Conservation (phyloP, 2,113 vertebrate genomes). For the Ceuthmochares aereus region DNA sequence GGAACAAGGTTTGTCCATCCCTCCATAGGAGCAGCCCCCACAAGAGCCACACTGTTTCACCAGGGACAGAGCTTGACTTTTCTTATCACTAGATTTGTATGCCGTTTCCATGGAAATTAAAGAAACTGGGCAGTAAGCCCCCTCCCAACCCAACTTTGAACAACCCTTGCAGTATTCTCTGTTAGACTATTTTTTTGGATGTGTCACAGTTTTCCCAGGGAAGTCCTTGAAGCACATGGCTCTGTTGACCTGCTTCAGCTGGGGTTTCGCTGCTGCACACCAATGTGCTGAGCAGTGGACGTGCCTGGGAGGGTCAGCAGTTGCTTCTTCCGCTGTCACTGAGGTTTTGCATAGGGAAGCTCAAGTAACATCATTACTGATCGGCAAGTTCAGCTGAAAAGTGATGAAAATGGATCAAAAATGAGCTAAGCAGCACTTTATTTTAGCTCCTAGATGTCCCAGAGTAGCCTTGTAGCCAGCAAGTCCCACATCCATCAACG, state of each 20-base stretch:
- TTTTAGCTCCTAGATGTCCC: not conserved
- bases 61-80: not conserved
- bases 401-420: not conserved
- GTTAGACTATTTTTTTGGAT: fast-evolving
- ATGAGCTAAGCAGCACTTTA: fast-evolving
- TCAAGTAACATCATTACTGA: fast-evolving
- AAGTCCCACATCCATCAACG: fast-evolving
- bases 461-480: not conserved
- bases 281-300: fast-evolving
- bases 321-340: not conserved
- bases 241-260: fast-evolving
- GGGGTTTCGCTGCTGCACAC: fast-evolving
- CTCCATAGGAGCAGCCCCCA: not conserved
- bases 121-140: not conserved
- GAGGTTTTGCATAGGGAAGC: not conserved
- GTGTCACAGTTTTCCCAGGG: not conserved
- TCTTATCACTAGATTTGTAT: not conserved
- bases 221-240: not conserved
- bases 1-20: not conserved
- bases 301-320: fast-evolving
- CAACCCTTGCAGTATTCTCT: not conserved
- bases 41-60: not conserved
- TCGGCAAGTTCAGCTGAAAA: not conserved
- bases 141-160: not conserved
- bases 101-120: not conserved